These are phyloP conservation scores for Thamnophis sirtalis DNA, from an alignment of 2,113 vertebrate genomes.

Conservation along the genomic window DNA sequence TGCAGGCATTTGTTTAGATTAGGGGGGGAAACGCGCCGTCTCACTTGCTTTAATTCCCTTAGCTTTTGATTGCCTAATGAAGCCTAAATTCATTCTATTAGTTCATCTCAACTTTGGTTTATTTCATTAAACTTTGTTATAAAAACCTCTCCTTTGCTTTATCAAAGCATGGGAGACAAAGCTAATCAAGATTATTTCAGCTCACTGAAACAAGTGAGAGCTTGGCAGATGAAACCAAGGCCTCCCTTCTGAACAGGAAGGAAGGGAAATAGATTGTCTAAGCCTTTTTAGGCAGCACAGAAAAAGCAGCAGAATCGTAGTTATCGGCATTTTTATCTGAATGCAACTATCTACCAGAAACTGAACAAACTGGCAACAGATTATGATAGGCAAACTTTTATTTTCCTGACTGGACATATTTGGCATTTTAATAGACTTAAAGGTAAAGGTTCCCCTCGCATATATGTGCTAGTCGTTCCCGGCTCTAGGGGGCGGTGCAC, in stretches of 20 bases:
- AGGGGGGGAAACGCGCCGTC: background rate
- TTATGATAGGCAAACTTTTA: background rate
- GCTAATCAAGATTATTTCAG: slow-evolving; percentile 23
- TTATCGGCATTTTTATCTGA: background rate
- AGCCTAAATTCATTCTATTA: slow-evolving; percentile 18
- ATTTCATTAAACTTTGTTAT: slow-evolving; percentile 26
- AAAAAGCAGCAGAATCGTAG: background rate
- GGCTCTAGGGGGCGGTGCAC: too few relatives aligned
- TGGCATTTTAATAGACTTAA: background rate
- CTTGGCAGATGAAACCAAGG: background rate
- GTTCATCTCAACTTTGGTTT: slow-evolving; percentile 25
- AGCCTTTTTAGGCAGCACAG: background rate
- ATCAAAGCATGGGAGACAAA: slow-evolving; percentile 7
- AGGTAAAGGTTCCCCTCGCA: too few relatives aligned
- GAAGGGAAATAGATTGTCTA: background rate
- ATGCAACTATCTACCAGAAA: background rate
- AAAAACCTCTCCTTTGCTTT: slow-evolving; percentile 24
- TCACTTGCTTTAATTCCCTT: slow-evolving; percentile 13
- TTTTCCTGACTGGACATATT: background rate
- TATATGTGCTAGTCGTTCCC: too few relatives aligned
- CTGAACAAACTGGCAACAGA: background rate
- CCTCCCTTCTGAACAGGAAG: background rate
- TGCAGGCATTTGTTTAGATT: background rate
- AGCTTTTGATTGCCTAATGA: slow-evolving; percentile 24
- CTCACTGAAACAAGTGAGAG: background rate